Evolutionary conservation across 2,888 invertebrate genomes (phyloP).

Genomic region (Therioaphis trifolii): DNA sequence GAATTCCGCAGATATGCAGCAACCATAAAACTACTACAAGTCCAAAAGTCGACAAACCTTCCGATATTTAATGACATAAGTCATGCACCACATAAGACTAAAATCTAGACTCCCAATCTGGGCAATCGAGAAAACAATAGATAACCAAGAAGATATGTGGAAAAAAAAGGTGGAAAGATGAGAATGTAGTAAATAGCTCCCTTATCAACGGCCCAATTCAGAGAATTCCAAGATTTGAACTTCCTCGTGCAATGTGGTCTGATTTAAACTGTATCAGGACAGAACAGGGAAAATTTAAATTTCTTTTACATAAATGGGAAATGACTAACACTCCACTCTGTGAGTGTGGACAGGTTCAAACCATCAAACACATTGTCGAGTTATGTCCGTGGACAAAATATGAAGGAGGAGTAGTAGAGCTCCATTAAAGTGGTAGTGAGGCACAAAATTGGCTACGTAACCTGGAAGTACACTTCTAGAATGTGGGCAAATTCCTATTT

Average conservation of each 20-base stretch:
- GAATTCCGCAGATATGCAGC: no score
- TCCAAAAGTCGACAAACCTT: neutral
- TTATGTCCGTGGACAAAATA: neutral
- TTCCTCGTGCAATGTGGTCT: neutral
- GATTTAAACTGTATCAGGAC: neutral
- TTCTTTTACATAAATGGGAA: no score
- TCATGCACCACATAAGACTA: no score
- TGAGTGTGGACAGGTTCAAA: no score
- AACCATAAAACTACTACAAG: no score
- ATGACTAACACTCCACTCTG: neutral
- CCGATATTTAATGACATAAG: no score
- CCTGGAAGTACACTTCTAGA: no score
- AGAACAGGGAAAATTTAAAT: neutral
- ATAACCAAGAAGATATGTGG: neutral
- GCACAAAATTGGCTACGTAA: no score
- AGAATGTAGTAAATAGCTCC: neutral
- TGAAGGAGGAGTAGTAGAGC: neutral
- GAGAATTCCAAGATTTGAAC: constrained; percentile 9
- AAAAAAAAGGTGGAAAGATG: neutral
- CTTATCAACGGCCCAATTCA: constrained; percentile 2
- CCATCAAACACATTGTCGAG: neutral
- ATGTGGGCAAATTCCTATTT: no score
- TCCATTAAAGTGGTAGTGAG: no score
- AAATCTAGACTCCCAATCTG: neutral
- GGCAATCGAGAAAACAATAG: neutral